Evolutionary conservation across 2,113 vertebrate species (phyloP).

Genomic region (Crypturellus undulatus): DNA sequence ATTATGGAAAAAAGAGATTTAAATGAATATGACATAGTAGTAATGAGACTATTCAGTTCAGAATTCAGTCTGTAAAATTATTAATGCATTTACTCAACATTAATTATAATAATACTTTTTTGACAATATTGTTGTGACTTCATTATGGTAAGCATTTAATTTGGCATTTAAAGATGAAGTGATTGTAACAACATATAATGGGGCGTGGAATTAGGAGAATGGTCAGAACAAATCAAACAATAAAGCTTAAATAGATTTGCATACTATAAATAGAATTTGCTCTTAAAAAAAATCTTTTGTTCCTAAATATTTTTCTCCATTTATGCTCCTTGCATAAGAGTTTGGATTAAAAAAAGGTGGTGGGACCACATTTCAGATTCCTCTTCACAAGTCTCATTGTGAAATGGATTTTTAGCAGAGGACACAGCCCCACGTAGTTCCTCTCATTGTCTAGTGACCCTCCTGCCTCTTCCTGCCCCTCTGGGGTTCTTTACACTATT

Average conservation of each 20-base stretch:
- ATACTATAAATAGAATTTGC: neutral
- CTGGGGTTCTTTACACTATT: neutral
- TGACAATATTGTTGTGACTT: neutral
- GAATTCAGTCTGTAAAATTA: conserved; percentile 16
- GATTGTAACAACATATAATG: neutral
- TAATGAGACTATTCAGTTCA: conserved; percentile 27
- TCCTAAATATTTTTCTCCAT: neutral
- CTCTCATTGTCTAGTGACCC: neutral
- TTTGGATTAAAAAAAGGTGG: neutral
- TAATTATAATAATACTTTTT: neutral
- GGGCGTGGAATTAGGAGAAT: neutral
- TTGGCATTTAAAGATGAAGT: neutral
- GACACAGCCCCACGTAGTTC: neutral
- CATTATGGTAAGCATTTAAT: neutral
- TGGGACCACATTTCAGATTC: neutral
- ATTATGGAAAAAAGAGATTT: neutral
- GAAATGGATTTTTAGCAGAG: neutral
- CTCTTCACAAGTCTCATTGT: neutral
- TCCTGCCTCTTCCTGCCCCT: neutral
- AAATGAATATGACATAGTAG: conserved; percentile 38
- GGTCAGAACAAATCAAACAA: neutral
- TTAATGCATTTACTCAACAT: neutral
- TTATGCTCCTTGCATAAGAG: neutral
- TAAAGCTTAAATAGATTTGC: neutral
- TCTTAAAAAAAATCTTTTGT: neutral